Evolutionary conservation across 2,113 vertebrate species (phyloP).

Genomic region (Marcusenius ussheri): DNA sequence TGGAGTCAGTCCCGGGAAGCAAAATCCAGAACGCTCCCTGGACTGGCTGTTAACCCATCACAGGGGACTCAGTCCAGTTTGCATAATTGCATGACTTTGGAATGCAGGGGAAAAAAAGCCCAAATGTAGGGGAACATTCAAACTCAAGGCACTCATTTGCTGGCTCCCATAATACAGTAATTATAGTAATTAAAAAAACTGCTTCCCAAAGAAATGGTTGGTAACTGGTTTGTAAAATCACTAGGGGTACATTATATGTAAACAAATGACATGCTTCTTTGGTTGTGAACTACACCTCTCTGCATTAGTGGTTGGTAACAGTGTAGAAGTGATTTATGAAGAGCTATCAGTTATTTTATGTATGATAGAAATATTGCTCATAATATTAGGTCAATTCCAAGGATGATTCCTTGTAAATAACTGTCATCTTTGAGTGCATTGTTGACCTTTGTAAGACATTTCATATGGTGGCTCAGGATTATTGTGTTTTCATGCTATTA

Average conservation of each 20-base stretch:
- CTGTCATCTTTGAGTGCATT: background rate
- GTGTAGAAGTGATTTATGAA: background rate
- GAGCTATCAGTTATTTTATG: background rate
- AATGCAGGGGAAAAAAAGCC: background rate
- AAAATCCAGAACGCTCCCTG: background rate
- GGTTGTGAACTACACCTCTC: background rate
- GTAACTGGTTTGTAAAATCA: background rate
- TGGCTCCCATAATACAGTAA: background rate
- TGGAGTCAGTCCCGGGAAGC: background rate
- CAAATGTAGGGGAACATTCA: background rate
- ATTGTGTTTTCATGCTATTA: background rate
- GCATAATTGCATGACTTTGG: background rate
- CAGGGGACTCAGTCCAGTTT: background rate
- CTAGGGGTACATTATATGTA: background rate
- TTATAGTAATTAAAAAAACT: background rate
- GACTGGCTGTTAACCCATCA: background rate
- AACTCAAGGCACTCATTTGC: background rate
- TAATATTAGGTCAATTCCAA: background rate
- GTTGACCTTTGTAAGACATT: background rate
- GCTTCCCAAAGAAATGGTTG: background rate
- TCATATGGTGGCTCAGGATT: background rate
- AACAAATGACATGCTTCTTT: background rate
- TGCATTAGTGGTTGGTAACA: background rate
- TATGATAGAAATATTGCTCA: background rate
- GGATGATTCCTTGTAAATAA: background rate